Evolutionary conservation across 1,140 invertebrate genomes (phyloP).

Genomic region (Hycleus phaleratus): DNA sequence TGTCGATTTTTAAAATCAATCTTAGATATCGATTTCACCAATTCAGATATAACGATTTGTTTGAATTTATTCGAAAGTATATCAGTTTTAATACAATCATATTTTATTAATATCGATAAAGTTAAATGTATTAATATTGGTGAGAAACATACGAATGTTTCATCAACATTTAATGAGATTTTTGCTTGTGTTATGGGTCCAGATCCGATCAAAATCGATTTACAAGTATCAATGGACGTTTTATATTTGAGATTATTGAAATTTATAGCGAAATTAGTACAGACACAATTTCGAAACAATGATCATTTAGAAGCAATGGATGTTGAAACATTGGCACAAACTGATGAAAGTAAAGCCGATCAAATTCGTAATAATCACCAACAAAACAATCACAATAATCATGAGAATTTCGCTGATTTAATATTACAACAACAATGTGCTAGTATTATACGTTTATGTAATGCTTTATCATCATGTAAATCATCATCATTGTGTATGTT

Average conservation of each 20-base stretch:
- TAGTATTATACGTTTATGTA: slow-evolving; percentile 75
- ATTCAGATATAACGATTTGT: slow-evolving; percentile 61
- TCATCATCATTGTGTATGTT: slow-evolving; percentile 58
- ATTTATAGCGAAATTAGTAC: slow-evolving; percentile 55
- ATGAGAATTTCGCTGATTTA: slow-evolving; percentile 58
- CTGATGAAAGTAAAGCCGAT: slow-evolving; percentile 71
- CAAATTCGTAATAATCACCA: slow-evolving; percentile 4
- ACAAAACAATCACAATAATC: slow-evolving; percentile 33
- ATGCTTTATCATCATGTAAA: slow-evolving; percentile 61
- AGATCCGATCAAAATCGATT: slow-evolving; percentile 48
- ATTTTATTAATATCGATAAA: slow-evolving; percentile 52
- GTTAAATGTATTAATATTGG: slow-evolving; percentile 45
- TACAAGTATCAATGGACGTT: slow-evolving; percentile 55
- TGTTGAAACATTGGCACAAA: slow-evolving; percentile 45
- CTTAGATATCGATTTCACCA: slow-evolving; percentile 56
- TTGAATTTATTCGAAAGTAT: slow-evolving; percentile 69
- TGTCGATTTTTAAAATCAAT: slow-evolving; percentile 63
- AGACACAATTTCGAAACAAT: slow-evolving; percentile 51
- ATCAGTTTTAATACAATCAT: slow-evolving; percentile 53
- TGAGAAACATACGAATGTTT: slow-evolving; percentile 37
- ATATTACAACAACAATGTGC: slow-evolving; percentile 67
- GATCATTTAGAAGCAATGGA: slow-evolving; percentile 34
- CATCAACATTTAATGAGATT: slow-evolving; percentile 52
- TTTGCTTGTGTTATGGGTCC: slow-evolving; percentile 60
- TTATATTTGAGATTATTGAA: slow-evolving; percentile 63